These are phyloP conservation scores for Nemapogon koenigi DNA, from an alignment of 2,888 invertebrate genomes.

Conservation along the genomic window DNA sequence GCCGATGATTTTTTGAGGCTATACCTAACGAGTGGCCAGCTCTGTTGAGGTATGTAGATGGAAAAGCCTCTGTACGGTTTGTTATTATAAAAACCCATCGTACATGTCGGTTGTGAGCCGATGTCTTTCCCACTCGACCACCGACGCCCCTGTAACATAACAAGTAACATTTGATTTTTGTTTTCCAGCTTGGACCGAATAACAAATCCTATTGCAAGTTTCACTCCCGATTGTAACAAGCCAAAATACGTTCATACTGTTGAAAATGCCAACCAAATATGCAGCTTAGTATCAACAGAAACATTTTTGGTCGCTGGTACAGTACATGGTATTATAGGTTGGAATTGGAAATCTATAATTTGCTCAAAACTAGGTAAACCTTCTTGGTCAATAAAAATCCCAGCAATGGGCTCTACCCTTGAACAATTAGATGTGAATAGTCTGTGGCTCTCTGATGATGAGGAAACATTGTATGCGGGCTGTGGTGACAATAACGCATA, in stretches of 20 bases:
- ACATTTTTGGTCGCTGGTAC: constrained; percentile 77
- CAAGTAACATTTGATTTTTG: too few species aligned
- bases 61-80: too few species aligned
- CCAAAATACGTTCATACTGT: constrained; percentile 67
- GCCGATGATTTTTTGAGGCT: too few species aligned
- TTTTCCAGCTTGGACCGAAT: constrained; percentile 67
- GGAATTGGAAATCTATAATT: constrained; percentile 75
- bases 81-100: not conserved
- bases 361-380: constrained; percentile 67
- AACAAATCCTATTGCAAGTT: constrained; percentile 63
- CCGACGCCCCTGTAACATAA: too few species aligned
- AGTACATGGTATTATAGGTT: constrained; percentile 77
- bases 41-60: too few species aligned
- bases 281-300: constrained; percentile 70
- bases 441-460: constrained; percentile 68
- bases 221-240: constrained; percentile 61
- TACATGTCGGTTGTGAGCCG: too few species aligned
- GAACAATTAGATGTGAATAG: constrained; percentile 83
- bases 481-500: constrained; percentile 88
- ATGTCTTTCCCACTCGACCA: too few species aligned
- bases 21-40: too few species aligned
- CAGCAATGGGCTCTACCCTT: constrained; percentile 68
- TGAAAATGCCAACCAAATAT: constrained; percentile 70
- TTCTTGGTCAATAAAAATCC: constrained; percentile 73
- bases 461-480: constrained; percentile 73